Evolutionary conservation across 2,797 vertebrate species (phyloP), one percentile per base, ranked within the genome.

Genomic region (Pangasius macronema): DNA sequence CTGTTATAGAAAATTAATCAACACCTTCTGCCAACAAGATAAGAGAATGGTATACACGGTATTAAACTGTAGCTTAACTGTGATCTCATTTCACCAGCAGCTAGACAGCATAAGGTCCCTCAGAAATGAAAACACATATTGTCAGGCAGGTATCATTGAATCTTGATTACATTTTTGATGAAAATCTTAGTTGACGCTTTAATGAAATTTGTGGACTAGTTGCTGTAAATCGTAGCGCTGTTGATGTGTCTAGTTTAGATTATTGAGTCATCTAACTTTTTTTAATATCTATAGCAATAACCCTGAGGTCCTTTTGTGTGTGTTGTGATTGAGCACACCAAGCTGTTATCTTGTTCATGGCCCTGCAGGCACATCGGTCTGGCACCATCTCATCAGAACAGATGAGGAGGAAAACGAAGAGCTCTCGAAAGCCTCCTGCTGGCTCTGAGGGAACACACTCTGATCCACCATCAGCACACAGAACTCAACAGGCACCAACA

Each of bases 341-440:
- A n/a, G 79, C 42, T 82, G 73, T 49, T 49, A 42, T 75, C 42
- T 81, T 55, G 42, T 75, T 27, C 13, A 65, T 51, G 75, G 53
- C 80, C 67, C 82, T 65, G 82, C 77, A 88, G 85, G 42, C 61
- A 24, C 77, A 39, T 67, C 18, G 79, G 27, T 79, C 82, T 88
- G 86, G 83, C 24, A 72, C n/a, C 22, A 85, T 84, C 70, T 83
- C 77, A 86, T 84, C 84, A 89, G 83, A 65, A 68, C 65, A 65
- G 65, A 55, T 13, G 63, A 83, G 84, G 49, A 82, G 14, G 65
- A 85, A 81, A 55, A 27, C 33, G 73, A 65, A 80, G 82, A 76
- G 16, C 33, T 67, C 68, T 85, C 30, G 16, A 85, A 85, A 85
- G 57, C 77, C 68, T 67, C 87, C 68, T 85, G 77, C 84, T 82